A percentile compares a stretch with the other conserved stretches of the same genome.
These are phyloP conservation scores for Doryteuthis pealeii DNA, from an alignment of 1,140 invertebrate genomes.

Conservation along the genomic window DNA sequence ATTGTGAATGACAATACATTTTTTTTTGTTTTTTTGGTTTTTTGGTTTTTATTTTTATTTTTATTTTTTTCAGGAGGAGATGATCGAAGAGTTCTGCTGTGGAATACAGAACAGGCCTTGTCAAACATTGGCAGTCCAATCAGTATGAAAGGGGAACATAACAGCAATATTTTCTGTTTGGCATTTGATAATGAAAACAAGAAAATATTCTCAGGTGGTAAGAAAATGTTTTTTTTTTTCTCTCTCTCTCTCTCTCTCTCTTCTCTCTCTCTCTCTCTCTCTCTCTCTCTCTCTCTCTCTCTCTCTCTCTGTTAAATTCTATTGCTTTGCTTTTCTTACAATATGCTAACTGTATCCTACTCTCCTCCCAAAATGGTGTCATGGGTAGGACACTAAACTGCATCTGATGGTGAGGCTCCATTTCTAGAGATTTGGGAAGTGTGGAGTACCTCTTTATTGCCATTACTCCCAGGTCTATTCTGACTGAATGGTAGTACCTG, in stretches of 20 bases:
- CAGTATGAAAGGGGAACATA: conserved; percentile 78
- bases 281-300: no score
- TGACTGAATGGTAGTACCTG: no score
- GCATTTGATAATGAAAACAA: conserved; percentile 78
- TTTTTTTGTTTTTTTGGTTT: no score
- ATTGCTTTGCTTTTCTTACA: no score
- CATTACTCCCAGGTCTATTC: no score
- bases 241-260: not conserved
- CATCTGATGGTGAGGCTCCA: no score
- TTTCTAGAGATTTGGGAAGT: no score
- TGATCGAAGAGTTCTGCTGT: conserved; percentile 85
- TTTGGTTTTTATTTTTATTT: not conserved
- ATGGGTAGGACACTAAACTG: no score
- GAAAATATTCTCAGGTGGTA: conserved; percentile 83
- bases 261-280: not conserved
- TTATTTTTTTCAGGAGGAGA: conserved; percentile 74
- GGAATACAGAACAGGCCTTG: conserved; percentile 80
- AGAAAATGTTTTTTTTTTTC: no score
- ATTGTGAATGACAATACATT: no score
- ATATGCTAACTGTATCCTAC: not conserved
- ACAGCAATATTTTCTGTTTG: conserved; percentile 91
- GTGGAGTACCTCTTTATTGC: no score
- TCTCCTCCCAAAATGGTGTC: not conserved
- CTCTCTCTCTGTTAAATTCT: no score
- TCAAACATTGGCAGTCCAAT: conserved; percentile 56